Conservation (phyloP, 1,140 invertebrate genomes). For the Lanistes nyassanus region DNA sequence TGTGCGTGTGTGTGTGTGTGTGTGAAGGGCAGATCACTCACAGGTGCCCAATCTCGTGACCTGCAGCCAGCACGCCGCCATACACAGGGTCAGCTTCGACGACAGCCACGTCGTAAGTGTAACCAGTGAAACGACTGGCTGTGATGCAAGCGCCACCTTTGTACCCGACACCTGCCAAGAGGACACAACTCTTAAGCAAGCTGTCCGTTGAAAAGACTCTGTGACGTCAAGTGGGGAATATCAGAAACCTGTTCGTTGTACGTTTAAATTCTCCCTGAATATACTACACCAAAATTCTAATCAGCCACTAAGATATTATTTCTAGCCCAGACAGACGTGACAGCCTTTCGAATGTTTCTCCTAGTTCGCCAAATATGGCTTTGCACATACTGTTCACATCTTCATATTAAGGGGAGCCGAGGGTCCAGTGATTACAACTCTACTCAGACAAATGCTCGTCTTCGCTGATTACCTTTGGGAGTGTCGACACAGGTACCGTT, state of each 20-base stretch:
- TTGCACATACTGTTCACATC: no score
- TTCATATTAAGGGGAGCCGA: no score
- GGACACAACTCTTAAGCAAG: neutral
- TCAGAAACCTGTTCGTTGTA: no score
- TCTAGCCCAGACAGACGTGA: no score
- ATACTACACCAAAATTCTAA: no score
- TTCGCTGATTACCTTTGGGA: neutral
- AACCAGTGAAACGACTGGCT: conserved; percentile 42
- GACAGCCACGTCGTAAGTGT: conserved; percentile 53
- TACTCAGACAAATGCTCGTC: neutral
- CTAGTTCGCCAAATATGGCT: no score
- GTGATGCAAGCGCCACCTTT: conserved; percentile 54
- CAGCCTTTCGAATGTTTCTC: no score
- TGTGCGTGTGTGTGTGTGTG: conserved; percentile 19
- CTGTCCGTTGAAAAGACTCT: no score
- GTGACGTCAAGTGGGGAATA: no score
- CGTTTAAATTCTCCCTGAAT: no score
- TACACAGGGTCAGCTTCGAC: conserved; percentile 53
- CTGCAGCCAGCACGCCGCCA: conserved; percentile 52
- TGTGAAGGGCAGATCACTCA: conserved; percentile 38
- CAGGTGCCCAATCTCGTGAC: conserved; percentile 58
- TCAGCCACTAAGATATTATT: no score
- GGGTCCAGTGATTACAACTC: no score
- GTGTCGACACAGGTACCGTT: neutral
- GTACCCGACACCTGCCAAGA: conserved; percentile 49